Base-by-base conservation (phyloP, 2,888 invertebrate species). In the Trachelus tabidus region DNA sequence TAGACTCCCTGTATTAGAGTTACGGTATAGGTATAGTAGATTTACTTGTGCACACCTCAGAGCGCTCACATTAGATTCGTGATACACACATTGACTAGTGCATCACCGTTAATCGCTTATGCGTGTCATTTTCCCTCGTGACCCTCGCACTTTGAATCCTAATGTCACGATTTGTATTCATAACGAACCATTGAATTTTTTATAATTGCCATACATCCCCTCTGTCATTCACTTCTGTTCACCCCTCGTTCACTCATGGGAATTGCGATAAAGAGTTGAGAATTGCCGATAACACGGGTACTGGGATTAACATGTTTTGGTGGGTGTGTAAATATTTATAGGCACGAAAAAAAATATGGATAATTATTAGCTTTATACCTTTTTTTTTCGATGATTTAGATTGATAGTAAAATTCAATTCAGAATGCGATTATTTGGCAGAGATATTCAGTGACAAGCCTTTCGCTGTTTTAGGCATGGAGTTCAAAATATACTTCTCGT, bases 81-180 rank as follows among this genome's bases (percentile, higher is more conserved):
- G 9, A 56, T 56, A 23, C 56, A 9, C 56, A 23, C 56, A 23
- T 56, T 56, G 23, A 56, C 56, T 23, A 9, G 9, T 56, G 56
- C 56, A 56, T 23, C 23, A 6, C 9, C 56, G 23, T 56, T 56
- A 9, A 56, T 56, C 23, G 56, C 9, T 56, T 23, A 9, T 23
- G 23, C 56, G 9, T 56, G 56, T 23, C 56, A 23, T 56, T 56
- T 56, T 56, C 56, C 23, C 56, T 56, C 2, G 56, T 56, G 56
- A 56, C 56, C 9, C 56, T 15, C 23, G 2, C 15, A 71, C 71
- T 34, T 34, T 71, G 71, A 56, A 33, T 34, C 85, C 86, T 87
- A 86, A 87, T 87, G 84, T 84, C 84, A 81, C 87, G 81, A 87
- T 87, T 84, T 86, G 85, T 87, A 87, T 87, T 87, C 87, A 85